Conservation (phyloP, 1,140 invertebrate genomes). For the Plutomurus gul region DNA sequence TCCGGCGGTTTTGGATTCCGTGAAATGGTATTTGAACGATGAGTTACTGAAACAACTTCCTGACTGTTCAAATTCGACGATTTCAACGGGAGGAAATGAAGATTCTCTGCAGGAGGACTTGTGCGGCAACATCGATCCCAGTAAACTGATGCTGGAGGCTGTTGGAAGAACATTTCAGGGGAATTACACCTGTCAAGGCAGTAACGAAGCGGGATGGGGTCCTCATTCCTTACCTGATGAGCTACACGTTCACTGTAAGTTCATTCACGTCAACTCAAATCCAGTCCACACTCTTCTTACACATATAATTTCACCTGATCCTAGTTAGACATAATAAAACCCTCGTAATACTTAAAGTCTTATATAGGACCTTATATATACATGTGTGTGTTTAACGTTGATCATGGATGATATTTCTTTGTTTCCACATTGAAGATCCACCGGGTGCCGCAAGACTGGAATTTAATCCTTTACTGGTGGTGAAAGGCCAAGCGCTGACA, state of each 20-base stretch:
- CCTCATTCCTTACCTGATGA: slow-evolving; percentile 38
- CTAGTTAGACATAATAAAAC: background rate
- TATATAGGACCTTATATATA: too few species aligned
- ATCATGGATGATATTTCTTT: background rate
- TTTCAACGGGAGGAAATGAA: slow-evolving; percentile 43
- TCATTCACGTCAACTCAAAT: background rate
- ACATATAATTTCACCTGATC: background rate
- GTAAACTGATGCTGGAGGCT: slow-evolving; percentile 76
- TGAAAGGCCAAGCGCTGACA: slow-evolving; percentile 77
- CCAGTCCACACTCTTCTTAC: background rate
- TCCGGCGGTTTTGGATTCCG: slow-evolving; percentile 59
- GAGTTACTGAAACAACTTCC: slow-evolving; percentile 81
- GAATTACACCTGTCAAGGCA: slow-evolving; percentile 88
- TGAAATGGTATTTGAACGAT: slow-evolving; percentile 79
- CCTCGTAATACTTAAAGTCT: background rate
- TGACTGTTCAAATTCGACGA: slow-evolving; percentile 67
- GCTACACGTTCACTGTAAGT: slow-evolving; percentile 67
- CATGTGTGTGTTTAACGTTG: background rate
- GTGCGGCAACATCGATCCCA: slow-evolving; percentile 85
- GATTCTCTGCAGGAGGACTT: slow-evolving; percentile 32
- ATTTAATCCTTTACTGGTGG: slow-evolving; percentile 72
- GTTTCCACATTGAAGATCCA: slow-evolving; percentile 63
- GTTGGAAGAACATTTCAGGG: slow-evolving; percentile 83
- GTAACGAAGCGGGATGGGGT: slow-evolving; percentile 70
- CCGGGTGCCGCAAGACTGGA: slow-evolving; percentile 73